phyloP scores from a whole-genome alignment of 2,113 vertebrate genomes.

The Mormyrus iriodes region DNA sequence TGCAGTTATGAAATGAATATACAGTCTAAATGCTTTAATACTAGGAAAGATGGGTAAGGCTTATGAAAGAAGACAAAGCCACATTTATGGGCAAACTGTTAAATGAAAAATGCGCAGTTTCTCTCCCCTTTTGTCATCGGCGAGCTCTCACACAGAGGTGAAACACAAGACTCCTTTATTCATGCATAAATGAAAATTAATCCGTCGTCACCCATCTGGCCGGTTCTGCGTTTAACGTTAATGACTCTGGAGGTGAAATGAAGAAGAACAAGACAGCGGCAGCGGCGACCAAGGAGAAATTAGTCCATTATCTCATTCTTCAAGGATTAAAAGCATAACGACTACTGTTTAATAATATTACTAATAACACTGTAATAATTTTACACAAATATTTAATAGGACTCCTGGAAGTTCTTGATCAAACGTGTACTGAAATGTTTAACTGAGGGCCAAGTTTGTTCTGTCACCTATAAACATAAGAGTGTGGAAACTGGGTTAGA shows the following conservation, averaged over 20 bases:
- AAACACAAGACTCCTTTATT: background rate
- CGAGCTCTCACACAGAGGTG: background rate
- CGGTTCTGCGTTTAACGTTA: slow-evolving; percentile 1
- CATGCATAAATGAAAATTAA: slow-evolving; percentile 13
- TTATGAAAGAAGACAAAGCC: background rate
- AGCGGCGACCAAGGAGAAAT: background rate
- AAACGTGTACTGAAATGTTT: background rate
- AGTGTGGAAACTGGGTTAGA: no score
- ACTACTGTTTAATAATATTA: background rate
- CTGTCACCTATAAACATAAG: background rate
- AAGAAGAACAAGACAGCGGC: background rate
- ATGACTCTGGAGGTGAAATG: slow-evolving; percentile 17
- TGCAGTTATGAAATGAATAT: background rate
- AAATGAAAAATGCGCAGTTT: background rate
- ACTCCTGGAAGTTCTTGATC: background rate
- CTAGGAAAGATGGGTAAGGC: background rate
- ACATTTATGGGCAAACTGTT: background rate
- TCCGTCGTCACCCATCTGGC: slow-evolving; percentile 18
- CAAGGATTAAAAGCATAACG: background rate
- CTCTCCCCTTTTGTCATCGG: background rate
- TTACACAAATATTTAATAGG: background rate
- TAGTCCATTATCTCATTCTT: background rate
- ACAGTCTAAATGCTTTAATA: background rate
- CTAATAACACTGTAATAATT: background rate
- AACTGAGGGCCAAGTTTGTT: background rate